Base-by-base conservation (phyloP, 1,140 invertebrate species). In the Drusus annulatus region DNA sequence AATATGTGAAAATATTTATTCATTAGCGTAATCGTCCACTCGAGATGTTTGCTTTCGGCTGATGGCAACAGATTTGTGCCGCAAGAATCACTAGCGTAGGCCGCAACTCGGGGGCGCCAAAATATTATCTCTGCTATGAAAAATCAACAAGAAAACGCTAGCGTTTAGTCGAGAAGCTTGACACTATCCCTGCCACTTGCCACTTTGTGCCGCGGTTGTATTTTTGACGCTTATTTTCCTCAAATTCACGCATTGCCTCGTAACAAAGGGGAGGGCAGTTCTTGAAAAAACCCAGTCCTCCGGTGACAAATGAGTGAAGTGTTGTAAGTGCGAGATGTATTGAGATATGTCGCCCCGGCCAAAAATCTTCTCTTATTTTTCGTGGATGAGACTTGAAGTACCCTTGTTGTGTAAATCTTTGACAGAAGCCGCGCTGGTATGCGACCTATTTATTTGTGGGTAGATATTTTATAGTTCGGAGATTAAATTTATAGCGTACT, bases 281-380 rank as follows among this genome's bases (percentile, higher is more conserved):
- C 31, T 62, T 21, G 28, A 69, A 69, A 78, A 63, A 56, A 78
- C 31, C 36, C 28, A 21, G 17, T 28, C 76, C 76, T 71, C 31
- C 25, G 25, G 63, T 78, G 76, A 78, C 63, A 78, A 78, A 78
- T 78, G 76, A 78, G 63, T 78, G 65, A 78, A 71, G 50, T 71
- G 63, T 56, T 71, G 65, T 78, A 78, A 58, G 76, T 78, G 76
- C 63, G 65, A 62, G 51, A 45, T 69, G 65, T 69, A 69, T 69
- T 69, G 65, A 50, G 65, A 69, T 50, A 45, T 69, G 31, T 65
- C 36, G 17, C 31, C 15, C 3, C 16, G 65, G 65, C 65, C 36
- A 23, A 69, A 51, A 69, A 17, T 19, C 23, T 69, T 69, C 31
- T 69, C 65, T 50, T 50, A 45, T 69, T 50, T 50, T 23, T 6